Evolutionary conservation across 1,140 invertebrate species (phyloP).

Genomic region (Subanguina moxae): DNA sequence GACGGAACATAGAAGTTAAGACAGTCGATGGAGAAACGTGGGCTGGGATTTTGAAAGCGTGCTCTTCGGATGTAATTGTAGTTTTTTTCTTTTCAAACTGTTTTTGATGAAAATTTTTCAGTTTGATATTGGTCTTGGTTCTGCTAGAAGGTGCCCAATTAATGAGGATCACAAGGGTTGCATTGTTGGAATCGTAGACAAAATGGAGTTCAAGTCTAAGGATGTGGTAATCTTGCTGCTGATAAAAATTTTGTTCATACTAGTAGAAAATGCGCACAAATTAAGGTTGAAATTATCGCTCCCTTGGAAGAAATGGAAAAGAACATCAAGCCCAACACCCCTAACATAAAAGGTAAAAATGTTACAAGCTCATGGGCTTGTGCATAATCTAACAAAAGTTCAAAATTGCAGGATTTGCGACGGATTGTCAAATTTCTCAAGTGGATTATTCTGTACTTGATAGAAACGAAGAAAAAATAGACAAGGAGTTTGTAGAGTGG

Average conservation of each 20-base stretch:
- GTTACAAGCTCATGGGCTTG: no score
- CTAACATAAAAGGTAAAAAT: no score
- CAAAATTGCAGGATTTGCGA: slow-evolving; percentile 10
- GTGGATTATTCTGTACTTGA: background rate
- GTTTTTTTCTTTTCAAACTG: background rate
- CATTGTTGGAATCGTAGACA: background rate
- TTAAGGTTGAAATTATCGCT: background rate
- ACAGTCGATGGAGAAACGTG: background rate
- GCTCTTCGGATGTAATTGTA: background rate
- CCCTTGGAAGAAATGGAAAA: background rate
- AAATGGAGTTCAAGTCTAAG: slow-evolving; percentile 2
- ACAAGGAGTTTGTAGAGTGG: slow-evolving; percentile 17
- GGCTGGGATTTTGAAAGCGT: slow-evolving; percentile 6
- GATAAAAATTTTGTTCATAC: no score
- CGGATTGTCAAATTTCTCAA: background rate
- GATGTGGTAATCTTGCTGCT: background rate
- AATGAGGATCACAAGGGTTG: background rate
- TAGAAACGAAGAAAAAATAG: slow-evolving; percentile 2
- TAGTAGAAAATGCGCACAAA: no score
- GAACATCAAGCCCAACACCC: no score
- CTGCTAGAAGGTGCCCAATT: background rate
- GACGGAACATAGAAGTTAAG: background rate
- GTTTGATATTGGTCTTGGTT: slow-evolving; percentile 9
- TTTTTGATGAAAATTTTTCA: background rate
- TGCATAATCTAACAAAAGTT: no score